phyloP scores from a whole-genome alignment of 2,797 vertebrate genomes.

The Sebastes minor region DNA sequence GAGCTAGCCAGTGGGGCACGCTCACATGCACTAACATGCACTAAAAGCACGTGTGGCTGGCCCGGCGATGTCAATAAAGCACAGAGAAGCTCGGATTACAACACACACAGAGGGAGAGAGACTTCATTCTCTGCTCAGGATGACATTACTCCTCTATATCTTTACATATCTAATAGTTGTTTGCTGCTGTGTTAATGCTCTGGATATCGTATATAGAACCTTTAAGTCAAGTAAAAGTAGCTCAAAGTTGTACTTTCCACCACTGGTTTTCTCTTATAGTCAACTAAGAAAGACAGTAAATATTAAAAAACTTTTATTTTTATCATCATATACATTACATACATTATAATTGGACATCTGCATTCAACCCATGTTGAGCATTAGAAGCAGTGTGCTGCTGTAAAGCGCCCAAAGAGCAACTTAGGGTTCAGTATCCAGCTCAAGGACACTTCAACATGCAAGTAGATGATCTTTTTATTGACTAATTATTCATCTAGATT shows the following conservation, averaged over 20 bases:
- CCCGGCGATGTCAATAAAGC: too few relatives aligned
- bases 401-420: neutral
- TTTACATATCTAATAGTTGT: too few relatives aligned
- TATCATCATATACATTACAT: neutral
- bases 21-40: too few relatives aligned
- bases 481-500: neutral
- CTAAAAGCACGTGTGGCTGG: rapidly evolving
- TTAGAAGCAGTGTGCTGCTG: neutral
- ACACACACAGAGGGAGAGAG: too few relatives aligned
- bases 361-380: neutral
- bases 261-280: neutral
- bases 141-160: too few relatives aligned
- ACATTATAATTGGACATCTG: rapidly evolving
- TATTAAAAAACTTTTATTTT: neutral
- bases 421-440: neutral
- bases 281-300: neutral
- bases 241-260: neutral
- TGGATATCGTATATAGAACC: too few relatives aligned
- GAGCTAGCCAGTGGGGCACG: too few relatives aligned
- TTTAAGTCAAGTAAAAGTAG: neutral
- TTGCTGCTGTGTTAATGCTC: too few relatives aligned
- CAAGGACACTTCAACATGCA: neutral
- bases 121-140: too few relatives aligned
- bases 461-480: neutral
- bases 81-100: too few relatives aligned